Conservation (phyloP, 2,797 vertebrate genomes). For the Pseudocheirus occidentalis region DNA sequence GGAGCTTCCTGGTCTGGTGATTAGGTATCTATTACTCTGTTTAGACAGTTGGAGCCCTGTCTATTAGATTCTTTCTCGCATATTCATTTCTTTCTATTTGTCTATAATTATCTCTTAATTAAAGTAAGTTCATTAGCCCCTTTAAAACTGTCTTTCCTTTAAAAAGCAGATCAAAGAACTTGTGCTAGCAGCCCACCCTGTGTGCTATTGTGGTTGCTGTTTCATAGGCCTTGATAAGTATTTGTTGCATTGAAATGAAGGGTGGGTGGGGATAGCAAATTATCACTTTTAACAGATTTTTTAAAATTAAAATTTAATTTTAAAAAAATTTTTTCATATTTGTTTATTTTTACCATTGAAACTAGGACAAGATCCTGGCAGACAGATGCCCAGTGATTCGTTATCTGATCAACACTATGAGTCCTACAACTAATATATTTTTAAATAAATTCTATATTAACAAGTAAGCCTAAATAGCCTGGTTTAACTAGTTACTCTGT, state of each 20-base stretch:
- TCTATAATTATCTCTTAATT: too few relatives aligned
- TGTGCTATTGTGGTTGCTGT: too few relatives aligned
- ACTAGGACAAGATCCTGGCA: neutral
- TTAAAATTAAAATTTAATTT: neutral
- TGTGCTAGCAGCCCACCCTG: too few relatives aligned
- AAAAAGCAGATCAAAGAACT: too few relatives aligned
- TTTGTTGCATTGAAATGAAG: neutral
- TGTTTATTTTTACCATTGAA: neutral
- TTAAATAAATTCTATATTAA: constrained; percentile 8
- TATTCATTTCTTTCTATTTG: too few relatives aligned
- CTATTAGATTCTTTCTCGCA: too few relatives aligned
- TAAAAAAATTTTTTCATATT: neutral
- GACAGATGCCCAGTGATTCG: neutral
- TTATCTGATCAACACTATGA: neutral
- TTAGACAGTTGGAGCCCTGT: too few relatives aligned
- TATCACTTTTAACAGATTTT: neutral
- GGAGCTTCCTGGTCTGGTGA: too few relatives aligned
- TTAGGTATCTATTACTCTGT: too few relatives aligned
- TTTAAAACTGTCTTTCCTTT: too few relatives aligned
- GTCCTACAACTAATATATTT: neutral
- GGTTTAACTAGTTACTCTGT: neutral
- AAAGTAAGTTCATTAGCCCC: too few relatives aligned
- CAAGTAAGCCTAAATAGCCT: neutral
- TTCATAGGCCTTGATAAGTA: neutral
- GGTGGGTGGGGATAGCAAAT: neutral